Evolutionary conservation across 2,797 vertebrate species (phyloP).

Genomic region (Podarcis lilfordi): DNA sequence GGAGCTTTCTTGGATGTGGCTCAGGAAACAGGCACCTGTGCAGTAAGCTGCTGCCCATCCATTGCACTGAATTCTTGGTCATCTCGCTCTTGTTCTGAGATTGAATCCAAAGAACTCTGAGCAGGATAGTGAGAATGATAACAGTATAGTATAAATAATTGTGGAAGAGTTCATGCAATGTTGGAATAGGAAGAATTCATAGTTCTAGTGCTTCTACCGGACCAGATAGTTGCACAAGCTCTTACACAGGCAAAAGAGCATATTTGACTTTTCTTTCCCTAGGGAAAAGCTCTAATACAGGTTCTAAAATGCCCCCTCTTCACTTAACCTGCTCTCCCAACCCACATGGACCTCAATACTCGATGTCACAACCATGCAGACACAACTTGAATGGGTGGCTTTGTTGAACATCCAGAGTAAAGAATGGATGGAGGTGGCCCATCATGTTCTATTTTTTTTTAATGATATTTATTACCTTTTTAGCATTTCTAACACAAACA

Average conservation of each 20-base stretch:
- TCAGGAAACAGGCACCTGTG: not conserved
- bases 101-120: not conserved
- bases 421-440: not conserved
- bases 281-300: not conserved
- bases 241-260: not conserved
- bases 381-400: not conserved
- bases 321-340: not conserved
- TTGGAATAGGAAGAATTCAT: not conserved
- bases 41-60: not conserved
- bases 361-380: not conserved
- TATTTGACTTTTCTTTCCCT: not conserved
- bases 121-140: too few species aligned
- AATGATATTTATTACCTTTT: too few species aligned
- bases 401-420: not conserved
- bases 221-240: not conserved
- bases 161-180: not conserved
- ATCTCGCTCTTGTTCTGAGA: not conserved
- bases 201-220: not conserved
- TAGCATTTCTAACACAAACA: too few species aligned
- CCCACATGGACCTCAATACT: not conserved
- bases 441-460: not conserved
- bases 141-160: not conserved
- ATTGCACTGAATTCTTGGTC: not conserved
- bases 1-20: not conserved
- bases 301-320: not conserved